A percentile compares a stretch with the other conserved stretches of the same genome.
phyloP scores from a whole-genome alignment of 1,140 invertebrate species.

The Drosophila pseudoobscura region DNA sequence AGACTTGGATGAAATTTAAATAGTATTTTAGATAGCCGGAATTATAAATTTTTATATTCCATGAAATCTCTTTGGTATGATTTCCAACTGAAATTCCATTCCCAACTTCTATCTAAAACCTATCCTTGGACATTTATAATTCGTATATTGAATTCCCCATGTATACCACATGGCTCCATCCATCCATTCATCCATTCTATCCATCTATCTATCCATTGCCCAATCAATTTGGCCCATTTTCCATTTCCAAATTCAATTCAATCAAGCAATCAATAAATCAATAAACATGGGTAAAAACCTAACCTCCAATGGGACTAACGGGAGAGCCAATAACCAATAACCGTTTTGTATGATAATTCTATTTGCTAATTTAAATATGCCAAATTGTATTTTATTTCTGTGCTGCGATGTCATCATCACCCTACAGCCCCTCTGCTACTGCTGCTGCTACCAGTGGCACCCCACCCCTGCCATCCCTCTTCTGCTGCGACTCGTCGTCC shows the following conservation, averaged over 20 bases:
- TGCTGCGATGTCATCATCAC: neutral
- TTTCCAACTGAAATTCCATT: no score
- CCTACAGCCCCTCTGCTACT: neutral
- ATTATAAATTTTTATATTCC: no score
- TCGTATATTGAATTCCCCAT: constrained; percentile 14
- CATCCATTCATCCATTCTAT: constrained; percentile 1
- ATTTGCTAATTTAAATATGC: constrained; percentile 81
- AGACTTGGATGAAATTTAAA: no score
- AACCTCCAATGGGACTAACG: constrained; percentile 43
- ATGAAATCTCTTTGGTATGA: no score
- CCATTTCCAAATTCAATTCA: constrained; percentile 62
- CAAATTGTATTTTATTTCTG: constrained; percentile 73
- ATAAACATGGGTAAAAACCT: constrained; percentile 78
- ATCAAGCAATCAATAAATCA: constrained; percentile 81
- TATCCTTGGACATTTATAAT: neutral
- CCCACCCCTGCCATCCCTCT: no score
- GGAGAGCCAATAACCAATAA: constrained; percentile 32
- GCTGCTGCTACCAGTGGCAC: no score
- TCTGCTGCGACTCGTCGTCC: no score
- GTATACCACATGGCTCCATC: neutral
- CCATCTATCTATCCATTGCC: constrained; percentile 15
- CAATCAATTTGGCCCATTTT: constrained; percentile 46
- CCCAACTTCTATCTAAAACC: neutral
- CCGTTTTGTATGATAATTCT: constrained; percentile 66
- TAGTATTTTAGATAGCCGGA: no score